Percentiles rank a stretch among this genome's conserved stretches.
Evolutionary conservation across 2,113 vertebrate genomes (phyloP).

Genomic region (Phylloscopus trochiloides): DNA sequence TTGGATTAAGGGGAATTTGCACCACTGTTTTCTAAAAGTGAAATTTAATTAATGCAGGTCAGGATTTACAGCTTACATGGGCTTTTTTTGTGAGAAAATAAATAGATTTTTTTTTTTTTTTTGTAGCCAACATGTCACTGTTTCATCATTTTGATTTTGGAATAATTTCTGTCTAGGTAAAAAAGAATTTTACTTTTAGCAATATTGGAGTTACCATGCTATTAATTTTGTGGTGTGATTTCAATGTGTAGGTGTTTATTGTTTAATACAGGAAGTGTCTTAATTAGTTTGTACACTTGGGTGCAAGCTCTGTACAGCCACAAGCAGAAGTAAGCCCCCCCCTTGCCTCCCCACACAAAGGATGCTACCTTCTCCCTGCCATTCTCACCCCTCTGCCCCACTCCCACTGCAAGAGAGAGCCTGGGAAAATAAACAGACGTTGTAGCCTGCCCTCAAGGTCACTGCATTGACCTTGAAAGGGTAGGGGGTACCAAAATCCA

Average conservation of each 20-base stretch:
- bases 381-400: background rate
- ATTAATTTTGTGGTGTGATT: background rate
- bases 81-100: background rate
- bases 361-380: background rate
- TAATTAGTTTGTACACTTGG: background rate
- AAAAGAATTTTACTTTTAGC: background rate
- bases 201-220: background rate
- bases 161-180: background rate
- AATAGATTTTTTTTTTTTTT: background rate
- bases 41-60: background rate
- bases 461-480: slow-evolving; percentile 48
- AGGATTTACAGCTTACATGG: background rate
- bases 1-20: background rate
- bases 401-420: slow-evolving; percentile 6
- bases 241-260: background rate
- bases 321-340: background rate
- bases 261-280: background rate
- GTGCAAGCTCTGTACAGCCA: background rate
- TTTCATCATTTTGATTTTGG: background rate
- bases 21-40: slow-evolving; percentile 1
- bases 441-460: slow-evolving; percentile 32
- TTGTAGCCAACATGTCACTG: background rate
- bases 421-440: slow-evolving; percentile 61
- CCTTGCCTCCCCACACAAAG: background rate
- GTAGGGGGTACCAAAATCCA: slow-evolving; percentile 6